Conservation (phyloP, 2,797 vertebrate genomes). For the Danio kyathit region DNA sequence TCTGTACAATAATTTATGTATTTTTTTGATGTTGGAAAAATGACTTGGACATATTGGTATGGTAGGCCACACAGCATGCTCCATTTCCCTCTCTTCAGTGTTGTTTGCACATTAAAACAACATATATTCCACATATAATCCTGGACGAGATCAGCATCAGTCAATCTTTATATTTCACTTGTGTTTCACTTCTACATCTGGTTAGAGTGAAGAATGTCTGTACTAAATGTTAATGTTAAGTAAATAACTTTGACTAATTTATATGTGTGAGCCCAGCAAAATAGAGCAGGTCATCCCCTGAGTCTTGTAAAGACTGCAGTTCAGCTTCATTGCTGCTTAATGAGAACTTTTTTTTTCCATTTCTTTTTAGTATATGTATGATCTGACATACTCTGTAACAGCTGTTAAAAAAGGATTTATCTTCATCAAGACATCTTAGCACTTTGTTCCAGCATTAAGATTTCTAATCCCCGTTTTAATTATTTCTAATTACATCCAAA, state of each 20-base stretch:
- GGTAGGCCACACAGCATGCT: not conserved
- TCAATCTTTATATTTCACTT: constrained; percentile 13
- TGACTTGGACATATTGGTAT: not conserved
- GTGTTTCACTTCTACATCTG: constrained; percentile 19
- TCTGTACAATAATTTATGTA: not conserved
- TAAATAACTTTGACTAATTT: constrained; percentile 28
- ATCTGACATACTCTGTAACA: constrained; percentile 49
- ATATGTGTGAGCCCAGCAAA: not conserved
- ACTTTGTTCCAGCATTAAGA: constrained; percentile 53
- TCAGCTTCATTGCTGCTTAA: constrained; percentile 10
- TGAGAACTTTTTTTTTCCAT: constrained; percentile 5
- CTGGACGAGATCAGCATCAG: constrained; percentile 14
- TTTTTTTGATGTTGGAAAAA: not conserved
- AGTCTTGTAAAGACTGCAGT: constrained; percentile 5
- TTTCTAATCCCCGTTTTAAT: constrained; percentile 58
- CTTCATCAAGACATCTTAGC: constrained; percentile 42
- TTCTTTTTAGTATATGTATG: constrained; percentile 10
- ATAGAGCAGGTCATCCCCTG: constrained; percentile 13
- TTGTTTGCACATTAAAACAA: constrained; percentile 15
- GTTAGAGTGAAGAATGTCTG: not conserved
- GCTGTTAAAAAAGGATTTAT: constrained; percentile 57
- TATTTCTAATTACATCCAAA: constrained; percentile 63
- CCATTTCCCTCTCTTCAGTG: not conserved
- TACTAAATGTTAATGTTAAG: constrained; percentile 4
- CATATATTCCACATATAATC: not conserved